A percentile compares a stretch with the other conserved stretches of the same genome.
Evolutionary conservation across 92 coral and sea anemone genomes (phyloP).

Genomic region (Siderastrea siderea): DNA sequence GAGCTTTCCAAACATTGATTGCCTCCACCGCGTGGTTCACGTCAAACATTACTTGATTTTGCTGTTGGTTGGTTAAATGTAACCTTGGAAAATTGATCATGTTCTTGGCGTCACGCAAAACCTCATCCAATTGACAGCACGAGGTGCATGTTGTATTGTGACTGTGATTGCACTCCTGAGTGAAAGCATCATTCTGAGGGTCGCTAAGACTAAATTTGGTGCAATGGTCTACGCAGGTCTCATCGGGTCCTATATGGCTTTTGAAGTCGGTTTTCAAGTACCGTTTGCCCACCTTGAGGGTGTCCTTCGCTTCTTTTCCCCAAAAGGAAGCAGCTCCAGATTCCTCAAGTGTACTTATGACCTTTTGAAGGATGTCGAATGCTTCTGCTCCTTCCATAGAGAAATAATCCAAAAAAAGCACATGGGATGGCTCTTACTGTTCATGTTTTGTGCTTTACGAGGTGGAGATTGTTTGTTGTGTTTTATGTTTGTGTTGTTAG

Average conservation of each 20-base stretch:
- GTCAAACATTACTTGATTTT: constrained; percentile 38
- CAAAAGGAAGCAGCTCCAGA: constrained; percentile 15
- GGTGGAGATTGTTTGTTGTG: background rate
- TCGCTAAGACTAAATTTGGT: constrained; percentile 40
- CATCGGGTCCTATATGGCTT: constrained; percentile 41
- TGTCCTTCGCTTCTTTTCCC: constrained; percentile 25
- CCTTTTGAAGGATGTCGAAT: constrained; percentile 18
- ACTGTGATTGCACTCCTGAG: constrained; percentile 34
- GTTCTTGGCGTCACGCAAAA: constrained; percentile 10
- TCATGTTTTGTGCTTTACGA: background rate
- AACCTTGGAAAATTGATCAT: constrained; percentile 31
- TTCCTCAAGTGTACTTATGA: constrained; percentile 11
- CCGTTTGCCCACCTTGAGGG: constrained; percentile 19
- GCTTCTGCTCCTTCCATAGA: constrained; percentile 42
- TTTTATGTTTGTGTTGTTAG: too few relatives aligned
- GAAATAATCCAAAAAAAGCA: constrained; percentile 5
- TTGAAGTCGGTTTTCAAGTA: constrained; percentile 46
- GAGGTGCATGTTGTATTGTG: constrained; percentile 32
- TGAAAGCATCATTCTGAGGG: constrained; percentile 43
- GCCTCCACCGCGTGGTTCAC: constrained; percentile 42
- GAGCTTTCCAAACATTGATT: constrained; percentile 8
- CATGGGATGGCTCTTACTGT: background rate
- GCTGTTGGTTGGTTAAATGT: constrained; percentile 29
- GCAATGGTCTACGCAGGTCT: constrained; percentile 47
- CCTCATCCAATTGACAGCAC: constrained; percentile 25